Evolutionary conservation across 2,797 vertebrate genomes (phyloP).

Genomic region (Eremophila alpestris): DNA sequence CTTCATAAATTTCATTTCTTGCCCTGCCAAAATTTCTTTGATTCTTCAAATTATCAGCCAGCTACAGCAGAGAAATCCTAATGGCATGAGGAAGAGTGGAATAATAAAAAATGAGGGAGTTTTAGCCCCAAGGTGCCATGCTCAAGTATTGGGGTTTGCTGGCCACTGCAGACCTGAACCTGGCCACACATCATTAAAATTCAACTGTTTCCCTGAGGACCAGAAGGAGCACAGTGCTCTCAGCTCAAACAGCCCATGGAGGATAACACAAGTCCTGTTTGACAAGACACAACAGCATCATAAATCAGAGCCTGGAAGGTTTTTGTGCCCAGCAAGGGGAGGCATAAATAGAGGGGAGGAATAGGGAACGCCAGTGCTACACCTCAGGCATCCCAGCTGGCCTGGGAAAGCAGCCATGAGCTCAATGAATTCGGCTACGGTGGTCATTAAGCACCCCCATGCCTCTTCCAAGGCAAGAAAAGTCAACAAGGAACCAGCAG

Average conservation of each 20-base stretch:
- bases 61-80: background rate
- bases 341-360: background rate
- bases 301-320: background rate
- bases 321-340: background rate
- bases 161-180: fast-evolving
- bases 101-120: background rate
- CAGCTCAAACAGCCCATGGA: background rate
- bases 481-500: background rate
- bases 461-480: background rate
- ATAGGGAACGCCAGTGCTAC: fast-evolving
- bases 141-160: fast-evolving
- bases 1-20: background rate
- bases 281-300: background rate
- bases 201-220: fast-evolving
- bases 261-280: background rate
- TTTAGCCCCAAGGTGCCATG: background rate
- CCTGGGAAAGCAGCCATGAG: fast-evolving
- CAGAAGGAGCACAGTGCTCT: fast-evolving
- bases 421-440: fast-evolving
- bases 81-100: background rate
- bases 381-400: background rate
- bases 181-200: background rate
- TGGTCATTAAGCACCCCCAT: fast-evolving
- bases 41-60: background rate
- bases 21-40: fast-evolving